Evolutionary conservation across 2,797 vertebrate species (phyloP).

Genomic region (Lateolabrax maculatus): DNA sequence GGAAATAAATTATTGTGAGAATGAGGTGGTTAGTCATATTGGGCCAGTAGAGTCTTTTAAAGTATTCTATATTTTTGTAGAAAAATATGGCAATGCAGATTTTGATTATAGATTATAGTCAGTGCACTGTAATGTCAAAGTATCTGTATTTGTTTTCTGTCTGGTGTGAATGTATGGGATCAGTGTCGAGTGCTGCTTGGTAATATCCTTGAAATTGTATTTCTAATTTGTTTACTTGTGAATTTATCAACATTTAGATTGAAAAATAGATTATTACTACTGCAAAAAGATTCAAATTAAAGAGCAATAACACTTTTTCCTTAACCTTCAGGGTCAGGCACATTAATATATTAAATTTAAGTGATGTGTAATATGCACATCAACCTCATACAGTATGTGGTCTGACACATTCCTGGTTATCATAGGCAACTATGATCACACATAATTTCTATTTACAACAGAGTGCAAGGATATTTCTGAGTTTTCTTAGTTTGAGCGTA

Average conservation of each 20-base stretch:
- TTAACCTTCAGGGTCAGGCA: too few relatives aligned
- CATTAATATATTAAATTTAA: too few relatives aligned
- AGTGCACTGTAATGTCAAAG: not conserved
- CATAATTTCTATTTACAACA: not conserved
- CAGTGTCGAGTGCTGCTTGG: not conserved
- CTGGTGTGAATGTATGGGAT: not conserved
- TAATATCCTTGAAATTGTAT: not conserved
- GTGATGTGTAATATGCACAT: slow-evolving; percentile 1
- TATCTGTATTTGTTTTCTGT: slow-evolving; percentile 9
- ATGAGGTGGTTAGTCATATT: not conserved
- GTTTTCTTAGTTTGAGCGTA: not conserved
- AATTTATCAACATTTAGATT: slow-evolving; percentile 2
- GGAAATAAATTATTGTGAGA: slow-evolving; percentile 23
- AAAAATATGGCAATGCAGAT: not conserved
- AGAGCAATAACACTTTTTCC: not conserved
- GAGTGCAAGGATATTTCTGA: not conserved
- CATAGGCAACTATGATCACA: not conserved
- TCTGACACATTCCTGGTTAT: slow-evolving; percentile 1
- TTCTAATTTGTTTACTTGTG: not conserved
- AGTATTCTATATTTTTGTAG: not conserved
- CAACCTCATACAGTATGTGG: not conserved
- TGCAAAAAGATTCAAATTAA: not conserved
- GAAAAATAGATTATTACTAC: not conserved
- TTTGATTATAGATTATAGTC: not conserved
- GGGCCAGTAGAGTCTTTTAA: not conserved